A percentile compares a stretch with the other conserved stretches of the same genome.
Conservation (phyloP, 2,888 invertebrate genomes). For the Balanococcus diminutus region DNA sequence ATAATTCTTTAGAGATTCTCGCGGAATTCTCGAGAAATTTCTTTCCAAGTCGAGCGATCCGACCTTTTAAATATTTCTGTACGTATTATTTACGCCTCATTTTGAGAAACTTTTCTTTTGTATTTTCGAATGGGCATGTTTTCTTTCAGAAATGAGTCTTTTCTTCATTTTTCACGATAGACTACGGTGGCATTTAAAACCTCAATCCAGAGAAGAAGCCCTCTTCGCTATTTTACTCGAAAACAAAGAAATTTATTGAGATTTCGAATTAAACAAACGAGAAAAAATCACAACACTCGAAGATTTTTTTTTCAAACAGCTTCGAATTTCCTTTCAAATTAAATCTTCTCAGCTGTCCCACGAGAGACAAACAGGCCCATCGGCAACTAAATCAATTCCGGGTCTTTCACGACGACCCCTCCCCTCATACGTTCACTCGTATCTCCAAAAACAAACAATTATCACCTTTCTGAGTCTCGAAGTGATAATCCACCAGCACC, state of each 20-base stretch:
- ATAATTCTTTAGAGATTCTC: no score
- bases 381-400: conserved; percentile 1
- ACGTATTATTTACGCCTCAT: no score
- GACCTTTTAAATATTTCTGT: no score
- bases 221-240: neutral
- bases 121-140: no score
- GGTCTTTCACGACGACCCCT: neutral
- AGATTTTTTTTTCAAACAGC: neutral
- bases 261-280: no score
- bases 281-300: neutral
- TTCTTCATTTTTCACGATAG: no score
- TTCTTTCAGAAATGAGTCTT: no score
- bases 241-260: neutral
- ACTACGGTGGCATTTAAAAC: no score
- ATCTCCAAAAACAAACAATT: neutral
- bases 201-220: no score
- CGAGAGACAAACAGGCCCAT: neutral
- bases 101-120: neutral
- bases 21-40: no score
- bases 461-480: neutral
- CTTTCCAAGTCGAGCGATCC: neutral
- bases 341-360: neutral
- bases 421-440: neutral
- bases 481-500: neutral
- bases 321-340: neutral